A percentile compares a stretch with the other conserved stretches of the same genome.
Evolutionary conservation across 2,888 invertebrate species (phyloP).

Genomic region (Biston betularia): DNA sequence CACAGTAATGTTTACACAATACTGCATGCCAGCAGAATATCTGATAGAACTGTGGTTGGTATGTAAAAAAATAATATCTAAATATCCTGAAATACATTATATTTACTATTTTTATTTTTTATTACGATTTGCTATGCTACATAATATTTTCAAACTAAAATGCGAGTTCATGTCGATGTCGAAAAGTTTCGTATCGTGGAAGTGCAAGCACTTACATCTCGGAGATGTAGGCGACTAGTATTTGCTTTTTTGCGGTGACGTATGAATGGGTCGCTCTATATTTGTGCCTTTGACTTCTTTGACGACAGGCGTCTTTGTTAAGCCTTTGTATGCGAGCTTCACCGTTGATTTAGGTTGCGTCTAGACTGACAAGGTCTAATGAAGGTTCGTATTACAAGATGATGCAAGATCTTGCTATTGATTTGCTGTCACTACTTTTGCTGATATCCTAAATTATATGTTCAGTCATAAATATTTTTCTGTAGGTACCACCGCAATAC

Average conservation of each 20-base stretch:
- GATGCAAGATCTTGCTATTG: not conserved
- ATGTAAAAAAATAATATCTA: not conserved
- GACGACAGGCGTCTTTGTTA: slow-evolving; percentile 29
- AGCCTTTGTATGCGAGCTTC: slow-evolving; percentile 4
- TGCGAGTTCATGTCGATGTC: slow-evolving; percentile 14
- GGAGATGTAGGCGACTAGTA: slow-evolving; percentile 8
- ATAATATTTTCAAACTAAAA: not conserved
- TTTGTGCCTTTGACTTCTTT: slow-evolving; percentile 29
- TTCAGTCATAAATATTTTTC: not conserved
- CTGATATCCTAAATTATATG: slow-evolving; percentile 5
- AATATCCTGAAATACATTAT: not conserved
- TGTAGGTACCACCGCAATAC: too few relatives aligned
- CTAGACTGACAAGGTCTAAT: slow-evolving; percentile 20
- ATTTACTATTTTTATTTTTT: not conserved
- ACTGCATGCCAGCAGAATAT: too few relatives aligned
- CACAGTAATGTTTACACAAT: too few relatives aligned
- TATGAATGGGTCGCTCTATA: slow-evolving; percentile 32
- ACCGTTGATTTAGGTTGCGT: slow-evolving; percentile 17
- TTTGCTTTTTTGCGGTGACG: slow-evolving; percentile 30
- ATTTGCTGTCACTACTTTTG: not conserved
- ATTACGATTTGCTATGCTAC: not conserved
- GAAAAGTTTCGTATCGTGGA: slow-evolving; percentile 10
- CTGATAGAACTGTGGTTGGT: too few relatives aligned
- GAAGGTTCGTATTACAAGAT: slow-evolving; percentile 3
- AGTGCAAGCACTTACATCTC: slow-evolving; percentile 1